Evolutionary conservation across 2,113 vertebrate genomes (phyloP).

Genomic region (Mastomys natalensis): DNA sequence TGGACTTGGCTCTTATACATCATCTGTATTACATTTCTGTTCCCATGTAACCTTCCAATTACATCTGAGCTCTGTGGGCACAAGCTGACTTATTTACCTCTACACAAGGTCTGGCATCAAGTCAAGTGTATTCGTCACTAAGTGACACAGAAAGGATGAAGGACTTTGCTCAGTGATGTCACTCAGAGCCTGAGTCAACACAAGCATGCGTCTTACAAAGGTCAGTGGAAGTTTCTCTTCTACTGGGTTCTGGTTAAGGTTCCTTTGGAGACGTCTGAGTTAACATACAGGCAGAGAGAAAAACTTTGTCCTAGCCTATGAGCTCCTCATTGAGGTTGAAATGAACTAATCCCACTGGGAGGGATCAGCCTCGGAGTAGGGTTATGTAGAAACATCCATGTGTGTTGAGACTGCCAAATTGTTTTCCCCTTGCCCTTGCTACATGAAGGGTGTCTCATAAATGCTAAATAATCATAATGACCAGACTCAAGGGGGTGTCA

Average conservation of each 20-base stretch:
- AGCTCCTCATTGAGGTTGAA: constrained; percentile 17
- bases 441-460: constrained; percentile 71
- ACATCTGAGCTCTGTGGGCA: not conserved
- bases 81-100: not conserved
- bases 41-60: not conserved
- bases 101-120: not conserved
- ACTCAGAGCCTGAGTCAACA: not conserved
- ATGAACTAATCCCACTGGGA: constrained; percentile 51
- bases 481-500: constrained; percentile 63
- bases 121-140: not conserved
- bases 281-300: not conserved
- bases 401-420: constrained; percentile 67
- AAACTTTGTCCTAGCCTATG: not conserved
- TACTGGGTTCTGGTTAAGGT: not conserved
- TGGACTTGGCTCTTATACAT: not conserved
- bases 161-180: not conserved
- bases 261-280: not conserved
- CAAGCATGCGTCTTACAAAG: not conserved
- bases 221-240: not conserved
- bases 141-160: constrained; percentile 19
- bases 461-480: constrained; percentile 77
- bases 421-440: constrained; percentile 31
- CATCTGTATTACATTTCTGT: not conserved
- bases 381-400: constrained; percentile 67
- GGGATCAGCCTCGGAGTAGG: not conserved